These are phyloP conservation scores for Chloroclysta siterata DNA, from an alignment of 2,888 invertebrate genomes.

Conservation along the genomic window DNA sequence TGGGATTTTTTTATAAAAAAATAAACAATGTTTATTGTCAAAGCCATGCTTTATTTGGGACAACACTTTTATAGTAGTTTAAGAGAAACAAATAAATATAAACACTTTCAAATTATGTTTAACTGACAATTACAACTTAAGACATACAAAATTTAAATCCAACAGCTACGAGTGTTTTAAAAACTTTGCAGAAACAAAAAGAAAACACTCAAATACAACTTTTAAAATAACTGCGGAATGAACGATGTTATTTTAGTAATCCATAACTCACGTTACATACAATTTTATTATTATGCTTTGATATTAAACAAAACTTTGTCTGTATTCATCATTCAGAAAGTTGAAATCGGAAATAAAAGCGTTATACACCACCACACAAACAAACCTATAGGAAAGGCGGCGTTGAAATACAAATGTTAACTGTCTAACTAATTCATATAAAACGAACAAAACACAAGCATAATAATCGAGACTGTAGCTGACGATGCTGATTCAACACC, in stretches of 20 bases:
- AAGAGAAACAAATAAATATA: slow-evolving; percentile 13
- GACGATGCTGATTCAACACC: slow-evolving; percentile 39
- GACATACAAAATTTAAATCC: too few species aligned
- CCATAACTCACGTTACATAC: too few species aligned
- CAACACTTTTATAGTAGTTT: slow-evolving; percentile 22
- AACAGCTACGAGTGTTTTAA: not conserved
- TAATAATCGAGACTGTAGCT: slow-evolving; percentile 14
- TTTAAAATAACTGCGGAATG: not conserved
- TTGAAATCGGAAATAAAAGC: not conserved
- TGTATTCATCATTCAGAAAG: not conserved
- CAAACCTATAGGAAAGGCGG: not conserved
- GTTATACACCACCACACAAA: not conserved
- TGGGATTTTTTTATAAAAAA: not conserved
- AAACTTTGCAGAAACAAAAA: not conserved
- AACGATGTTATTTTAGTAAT: too few species aligned
- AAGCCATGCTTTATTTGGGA: slow-evolving; percentile 34
- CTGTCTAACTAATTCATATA: not conserved
- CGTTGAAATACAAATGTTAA: not conserved
- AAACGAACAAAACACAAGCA: not conserved
- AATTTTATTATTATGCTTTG: too few species aligned
- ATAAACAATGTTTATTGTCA: not conserved
- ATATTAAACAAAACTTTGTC: not conserved
- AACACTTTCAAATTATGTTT: too few species aligned
- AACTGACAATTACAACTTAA: too few species aligned
- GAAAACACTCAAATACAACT: not conserved